Conservation (phyloP, 2,113 vertebrate genomes). For the Plecturocebus donacophilus region DNA sequence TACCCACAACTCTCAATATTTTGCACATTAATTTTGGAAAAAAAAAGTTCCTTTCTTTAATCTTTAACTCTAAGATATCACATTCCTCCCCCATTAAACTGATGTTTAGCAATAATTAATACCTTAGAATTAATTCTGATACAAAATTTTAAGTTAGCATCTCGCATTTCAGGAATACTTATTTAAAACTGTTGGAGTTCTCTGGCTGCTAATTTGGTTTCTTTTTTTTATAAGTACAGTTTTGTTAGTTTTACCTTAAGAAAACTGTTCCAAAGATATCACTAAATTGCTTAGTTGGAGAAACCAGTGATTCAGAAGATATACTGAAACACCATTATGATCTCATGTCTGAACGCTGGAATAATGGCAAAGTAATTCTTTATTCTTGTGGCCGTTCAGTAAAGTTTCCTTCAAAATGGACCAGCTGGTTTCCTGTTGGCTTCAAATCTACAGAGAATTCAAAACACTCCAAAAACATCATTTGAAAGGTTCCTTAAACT, state of each 20-base stretch:
- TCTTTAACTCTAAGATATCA: background rate
- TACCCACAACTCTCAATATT: background rate
- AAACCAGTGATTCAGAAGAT: constrained; percentile 46
- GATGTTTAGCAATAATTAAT: background rate
- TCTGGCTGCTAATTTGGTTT: background rate
- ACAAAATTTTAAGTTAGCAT: constrained; percentile 13
- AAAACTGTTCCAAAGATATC: constrained; percentile 30
- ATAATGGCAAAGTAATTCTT: constrained; percentile 46
- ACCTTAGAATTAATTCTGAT: constrained; percentile 35
- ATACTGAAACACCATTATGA: constrained; percentile 32
- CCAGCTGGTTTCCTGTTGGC: constrained; percentile 45
- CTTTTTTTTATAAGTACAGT: background rate
- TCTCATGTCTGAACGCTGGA: constrained; percentile 31
- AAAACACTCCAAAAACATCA: constrained; percentile 45
- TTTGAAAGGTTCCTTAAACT: constrained; percentile 22
- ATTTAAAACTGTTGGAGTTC: background rate
- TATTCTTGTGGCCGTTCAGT: constrained; percentile 40
- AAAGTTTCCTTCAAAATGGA: constrained; percentile 48
- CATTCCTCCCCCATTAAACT: background rate
- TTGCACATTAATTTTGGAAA: constrained; percentile 2
- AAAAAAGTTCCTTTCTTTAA: constrained; percentile 13
- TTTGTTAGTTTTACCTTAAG: constrained; percentile 14
- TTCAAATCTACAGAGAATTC: constrained; percentile 26
- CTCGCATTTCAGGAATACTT: constrained; percentile 22
- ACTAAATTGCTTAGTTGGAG: constrained; percentile 2